Base-by-base conservation (phyloP, 2,797 vertebrate species). In the Telmatherina bonti region DNA sequence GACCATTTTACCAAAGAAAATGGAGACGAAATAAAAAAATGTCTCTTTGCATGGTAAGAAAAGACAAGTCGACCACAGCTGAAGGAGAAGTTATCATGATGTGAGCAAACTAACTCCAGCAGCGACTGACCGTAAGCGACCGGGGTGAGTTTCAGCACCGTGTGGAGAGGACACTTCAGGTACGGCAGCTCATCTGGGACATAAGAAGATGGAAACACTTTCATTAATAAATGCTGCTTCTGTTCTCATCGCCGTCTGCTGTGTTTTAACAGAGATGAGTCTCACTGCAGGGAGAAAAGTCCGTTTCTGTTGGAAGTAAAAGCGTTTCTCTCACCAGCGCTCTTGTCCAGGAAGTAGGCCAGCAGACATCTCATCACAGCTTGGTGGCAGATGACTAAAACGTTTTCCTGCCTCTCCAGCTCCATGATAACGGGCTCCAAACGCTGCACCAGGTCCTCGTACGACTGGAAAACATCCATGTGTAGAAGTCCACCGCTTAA, bases 391-490 rank as follows among this genome's bases (percentile, higher is more conserved):
- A n/a, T n/a, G n/a, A n/a, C n/a, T n/a, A n/a, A n/a, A n/a, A n/a
- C 96, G 0, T 98, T 98, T 85, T 97, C 96, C 89, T 98, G 97
- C 60, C 97, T 84, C 74, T 98, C 97, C 90, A 98, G 91, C 91
- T 97, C 97, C 96, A 98, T 98, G 89, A 97, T 97, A 60, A 97
- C 97, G 0, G 97, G 97, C 86, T 98, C 97, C 22, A 98, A 76
- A 16, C 96, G 94, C 75, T 98, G 96, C 60, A 97, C 95, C 35
- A 98, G 85, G 88, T 97, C 97, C 72, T 98, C 96, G 1, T 97
- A 98, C 13, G 96, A 97, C 96, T 97, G 87, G 7, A 33, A 9
- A 33, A 33, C 31, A 33, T 33, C 9, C 31, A 33, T 33, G 31
- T 33, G 7, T 33, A n/a, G n/a, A 33, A 33, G 7, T 33, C 7